Conservation (phyloP, 2,888 invertebrate species). For the Sinohyriopsis cumingii region DNA sequence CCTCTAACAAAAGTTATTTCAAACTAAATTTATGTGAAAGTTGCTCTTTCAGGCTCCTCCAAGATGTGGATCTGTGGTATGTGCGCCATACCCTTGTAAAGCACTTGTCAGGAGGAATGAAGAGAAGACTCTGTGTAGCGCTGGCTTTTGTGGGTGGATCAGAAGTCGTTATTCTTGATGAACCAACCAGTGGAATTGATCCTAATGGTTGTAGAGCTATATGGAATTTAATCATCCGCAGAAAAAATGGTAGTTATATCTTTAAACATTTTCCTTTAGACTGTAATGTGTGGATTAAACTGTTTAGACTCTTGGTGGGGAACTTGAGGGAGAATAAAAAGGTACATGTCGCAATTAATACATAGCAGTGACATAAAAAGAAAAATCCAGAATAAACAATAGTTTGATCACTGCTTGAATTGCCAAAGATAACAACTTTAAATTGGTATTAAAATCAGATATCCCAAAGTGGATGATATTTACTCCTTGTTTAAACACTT, state of each 20-base stretch:
- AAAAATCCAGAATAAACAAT: no score
- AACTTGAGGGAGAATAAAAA: no score
- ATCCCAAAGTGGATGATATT: no score
- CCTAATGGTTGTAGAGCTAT: conserved; percentile 71
- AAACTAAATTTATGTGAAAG: no score
- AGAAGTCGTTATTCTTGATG: conserved; percentile 71
- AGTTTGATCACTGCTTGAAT: no score
- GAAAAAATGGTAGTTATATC: conserved; percentile 55
- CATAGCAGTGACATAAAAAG: no score
- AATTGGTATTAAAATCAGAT: no score
- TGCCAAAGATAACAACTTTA: no score
- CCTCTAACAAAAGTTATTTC: no score
- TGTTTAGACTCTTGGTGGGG: no score
- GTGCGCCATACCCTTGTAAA: conserved; percentile 59
- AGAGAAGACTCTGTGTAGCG: conserved; percentile 72
- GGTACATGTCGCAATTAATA: no score
- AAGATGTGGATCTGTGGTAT: conserved; percentile 65
- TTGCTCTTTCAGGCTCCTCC: conserved; percentile 53
- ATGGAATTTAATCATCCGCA: conserved; percentile 71
- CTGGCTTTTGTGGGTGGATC: conserved; percentile 73
- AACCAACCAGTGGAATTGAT: conserved; percentile 72
- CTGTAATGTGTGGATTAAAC: not conserved
- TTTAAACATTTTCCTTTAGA: not conserved
- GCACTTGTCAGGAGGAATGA: conserved; percentile 72
- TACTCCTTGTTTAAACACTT: no score